Base-by-base conservation (phyloP, 2,888 invertebrate species). In the Oasisia sp. region DNA sequence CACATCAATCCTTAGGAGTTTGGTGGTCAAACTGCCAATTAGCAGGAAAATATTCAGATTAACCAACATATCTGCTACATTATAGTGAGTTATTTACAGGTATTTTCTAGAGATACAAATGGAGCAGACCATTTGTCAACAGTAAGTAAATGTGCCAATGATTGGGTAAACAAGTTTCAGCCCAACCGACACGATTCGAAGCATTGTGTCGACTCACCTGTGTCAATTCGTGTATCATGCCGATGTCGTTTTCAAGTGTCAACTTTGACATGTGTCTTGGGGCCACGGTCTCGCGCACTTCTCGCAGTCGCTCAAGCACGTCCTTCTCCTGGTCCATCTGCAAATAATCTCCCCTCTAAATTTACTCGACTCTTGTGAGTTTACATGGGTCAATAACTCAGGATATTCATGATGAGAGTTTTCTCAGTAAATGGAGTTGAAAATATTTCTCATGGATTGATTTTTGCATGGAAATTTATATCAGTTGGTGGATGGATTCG, bases 301-400 rank as follows among this genome's bases (percentile, higher is more conserved):
- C 92, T 12, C 92, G 92, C 92, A 91, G 94, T 91, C 93, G 94
- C 93, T 91, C 44, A 92, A 93, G 93, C 94, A 94, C 93, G 94
- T 95, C 95, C 92, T 95, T 95, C 93, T 96, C 96, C 89, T 95
- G 92, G 74, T 95, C 95, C 93, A 94, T 95, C 95, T 96, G 93
- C 27, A 58, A 74, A 50, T 32, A 45, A 91, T 91, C 38, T 19
- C 19, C 90, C 44, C 32, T 44, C 90, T 27, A 12, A 90, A 90
- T 74, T n/a, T 74, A 74, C n/a, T 74, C 74, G 7, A 0, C n/a
- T 0, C 0, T 74, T 19, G 2, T 50, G 8, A 8, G 50, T 50
- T 50, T 7, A 50, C 14, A 14, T 50, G 14, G 50, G 9, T 7
- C 50, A 50, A 50, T 50, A 50, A 50, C 50, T 14, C 8, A 38